These are phyloP conservation scores for Chelmon rostratus DNA, from an alignment of 2,797 vertebrate genomes.

Conservation along the genomic window DNA sequence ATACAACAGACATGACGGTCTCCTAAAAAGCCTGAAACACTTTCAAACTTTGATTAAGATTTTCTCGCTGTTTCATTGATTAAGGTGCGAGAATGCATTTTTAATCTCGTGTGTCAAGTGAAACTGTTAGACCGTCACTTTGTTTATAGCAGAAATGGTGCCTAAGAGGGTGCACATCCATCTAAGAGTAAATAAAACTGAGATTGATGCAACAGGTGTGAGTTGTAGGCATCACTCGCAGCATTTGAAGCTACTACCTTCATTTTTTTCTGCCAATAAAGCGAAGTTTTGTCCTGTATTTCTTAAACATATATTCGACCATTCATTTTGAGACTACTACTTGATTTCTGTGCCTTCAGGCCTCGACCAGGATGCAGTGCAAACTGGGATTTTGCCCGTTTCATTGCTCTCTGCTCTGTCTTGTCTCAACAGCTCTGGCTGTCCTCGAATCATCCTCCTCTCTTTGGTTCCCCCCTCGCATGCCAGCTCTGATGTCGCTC, in stretches of 20 bases:
- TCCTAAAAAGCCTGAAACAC: background rate
- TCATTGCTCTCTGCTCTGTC: slow-evolving; percentile 20
- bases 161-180: background rate
- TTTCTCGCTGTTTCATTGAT: background rate
- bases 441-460: slow-evolving; percentile 32
- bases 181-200: background rate
- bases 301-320: slow-evolving; percentile 1
- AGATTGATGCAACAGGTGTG: slow-evolving; percentile 6
- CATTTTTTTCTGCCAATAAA: background rate
- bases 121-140: background rate
- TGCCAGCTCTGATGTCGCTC: slow-evolving; percentile 67
- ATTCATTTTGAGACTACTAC: background rate
- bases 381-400: slow-evolving; percentile 31
- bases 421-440: slow-evolving; percentile 33
- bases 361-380: background rate
- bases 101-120: background rate
- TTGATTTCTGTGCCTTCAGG: slow-evolving; percentile 17
- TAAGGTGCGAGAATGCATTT: background rate
- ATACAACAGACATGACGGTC: background rate
- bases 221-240: background rate
- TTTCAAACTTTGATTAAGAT: background rate
- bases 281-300: slow-evolving; percentile 7
- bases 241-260: background rate
- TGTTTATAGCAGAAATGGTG: background rate
- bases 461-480: slow-evolving; percentile 39